A percentile compares a stretch with the other conserved stretches of the same genome.
These are phyloP conservation scores for Lerema accius DNA, from an alignment of 1,140 invertebrate species.

Conservation along the genomic window DNA sequence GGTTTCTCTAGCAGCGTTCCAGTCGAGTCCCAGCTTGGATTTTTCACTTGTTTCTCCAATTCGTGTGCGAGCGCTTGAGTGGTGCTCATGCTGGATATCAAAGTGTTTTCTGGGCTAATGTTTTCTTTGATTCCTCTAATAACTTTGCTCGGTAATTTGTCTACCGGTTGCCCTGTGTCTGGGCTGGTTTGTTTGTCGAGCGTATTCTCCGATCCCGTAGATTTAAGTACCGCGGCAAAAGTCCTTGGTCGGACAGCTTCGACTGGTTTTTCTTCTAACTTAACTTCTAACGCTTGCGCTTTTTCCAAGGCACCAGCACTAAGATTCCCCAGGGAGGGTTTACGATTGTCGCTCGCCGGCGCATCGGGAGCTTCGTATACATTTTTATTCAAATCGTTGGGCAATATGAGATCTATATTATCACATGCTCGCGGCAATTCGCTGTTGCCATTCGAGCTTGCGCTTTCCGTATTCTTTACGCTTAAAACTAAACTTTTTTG, in stretches of 20 bases:
- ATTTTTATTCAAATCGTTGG: constrained; percentile 66
- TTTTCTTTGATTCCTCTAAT: constrained; percentile 80
- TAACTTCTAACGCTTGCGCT: constrained; percentile 40
- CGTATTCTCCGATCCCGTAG: constrained; percentile 65
- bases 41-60: constrained; percentile 61
- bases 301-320: constrained; percentile 35
- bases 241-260: constrained; percentile 55
- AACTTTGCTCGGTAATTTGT: constrained; percentile 76
- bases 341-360: constrained; percentile 23
- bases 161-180: constrained; percentile 66
- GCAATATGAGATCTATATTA: constrained; percentile 68
- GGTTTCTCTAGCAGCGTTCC: constrained; percentile 44
- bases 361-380: constrained; percentile 39
- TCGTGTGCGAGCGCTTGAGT: constrained; percentile 68
- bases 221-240: constrained; percentile 70
- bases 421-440: constrained; percentile 54
- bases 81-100: constrained; percentile 73
- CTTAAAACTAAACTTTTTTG: constrained; percentile 80
- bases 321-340: not conserved
- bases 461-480: constrained; percentile 50
- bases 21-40: constrained; percentile 47
- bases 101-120: constrained; percentile 78
- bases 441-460: constrained; percentile 42
- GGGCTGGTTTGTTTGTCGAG: constrained; percentile 68
- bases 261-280: constrained; percentile 34